Evolutionary conservation across 2,113 vertebrate genomes (phyloP).

Genomic region (Microtus oregoni): DNA sequence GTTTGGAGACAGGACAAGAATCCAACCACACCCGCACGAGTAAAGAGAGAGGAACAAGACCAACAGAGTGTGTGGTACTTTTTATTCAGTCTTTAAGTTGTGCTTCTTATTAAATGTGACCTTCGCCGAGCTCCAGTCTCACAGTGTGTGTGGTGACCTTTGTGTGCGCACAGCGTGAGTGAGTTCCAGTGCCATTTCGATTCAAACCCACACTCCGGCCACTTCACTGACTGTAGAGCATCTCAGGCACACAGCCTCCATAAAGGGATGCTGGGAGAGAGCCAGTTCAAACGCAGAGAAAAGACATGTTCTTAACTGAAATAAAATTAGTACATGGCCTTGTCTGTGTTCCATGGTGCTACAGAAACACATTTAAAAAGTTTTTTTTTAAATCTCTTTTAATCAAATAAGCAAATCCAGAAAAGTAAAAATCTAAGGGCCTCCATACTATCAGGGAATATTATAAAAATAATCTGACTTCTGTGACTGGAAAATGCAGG

Average conservation of each 20-base stretch:
- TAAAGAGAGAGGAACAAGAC: conserved; percentile 1
- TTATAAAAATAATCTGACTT: background rate
- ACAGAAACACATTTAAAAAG: conserved; percentile 28
- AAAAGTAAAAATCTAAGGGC: background rate
- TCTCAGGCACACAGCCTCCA: background rate
- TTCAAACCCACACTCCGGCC: background rate
- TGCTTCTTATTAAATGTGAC: conserved; percentile 67
- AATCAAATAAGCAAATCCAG: conserved; percentile 46
- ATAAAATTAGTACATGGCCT: conserved; percentile 54
- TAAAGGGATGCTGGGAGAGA: background rate
- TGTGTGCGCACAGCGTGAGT: background rate
- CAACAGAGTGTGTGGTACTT: background rate
- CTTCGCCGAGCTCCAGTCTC: conserved; percentile 59
- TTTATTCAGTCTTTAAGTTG: conserved; percentile 64
- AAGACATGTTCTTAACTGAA: conserved; percentile 42
- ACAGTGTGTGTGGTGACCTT: conserved; percentile 64
- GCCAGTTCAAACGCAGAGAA: conserved; percentile 32
- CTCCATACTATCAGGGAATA: background rate
- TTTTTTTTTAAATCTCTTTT: conserved; percentile 22
- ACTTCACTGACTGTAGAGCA: background rate
- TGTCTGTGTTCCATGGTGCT: conserved; percentile 36
- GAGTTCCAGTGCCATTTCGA: background rate
- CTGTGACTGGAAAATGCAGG: background rate
- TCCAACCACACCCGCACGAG: fast-evolving
- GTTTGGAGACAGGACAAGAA: background rate